phyloP scores from a whole-genome alignment of 2,888 invertebrate species.

The Schrankia costaestrigalis region DNA sequence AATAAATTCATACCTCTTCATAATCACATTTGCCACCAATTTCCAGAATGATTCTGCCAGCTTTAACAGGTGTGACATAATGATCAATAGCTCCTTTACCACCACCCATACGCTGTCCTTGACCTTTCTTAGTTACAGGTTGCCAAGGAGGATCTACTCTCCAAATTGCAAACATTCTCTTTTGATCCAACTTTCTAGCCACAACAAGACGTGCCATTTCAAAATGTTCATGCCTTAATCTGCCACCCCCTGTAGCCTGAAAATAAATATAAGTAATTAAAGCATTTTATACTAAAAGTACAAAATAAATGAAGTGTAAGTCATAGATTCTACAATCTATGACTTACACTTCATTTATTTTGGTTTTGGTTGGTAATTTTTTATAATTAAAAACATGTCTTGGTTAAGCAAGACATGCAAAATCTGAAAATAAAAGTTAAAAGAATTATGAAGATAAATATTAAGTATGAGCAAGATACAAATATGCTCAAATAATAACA shows the following conservation, averaged over 20 bases:
- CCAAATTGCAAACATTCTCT: slow-evolving; percentile 96
- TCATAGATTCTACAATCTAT: no score
- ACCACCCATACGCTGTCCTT: slow-evolving; percentile 96
- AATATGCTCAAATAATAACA: not conserved
- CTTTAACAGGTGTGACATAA: slow-evolving; percentile 95
- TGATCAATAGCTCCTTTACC: slow-evolving; percentile 97
- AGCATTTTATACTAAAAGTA: not conserved
- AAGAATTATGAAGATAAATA: no score
- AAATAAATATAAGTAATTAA: not conserved
- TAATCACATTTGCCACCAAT: slow-evolving; percentile 95
- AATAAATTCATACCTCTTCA: slow-evolving; percentile 87
- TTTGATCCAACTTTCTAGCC: slow-evolving; percentile 88
- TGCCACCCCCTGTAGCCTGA: slow-evolving; percentile 91
- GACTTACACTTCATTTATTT: no score
- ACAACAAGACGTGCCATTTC: slow-evolving; percentile 92
- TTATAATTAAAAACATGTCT: no score
- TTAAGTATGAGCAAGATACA: no score
- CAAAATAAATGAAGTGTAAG: no score
- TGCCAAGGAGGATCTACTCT: slow-evolving; percentile 98
- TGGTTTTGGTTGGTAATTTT: no score
- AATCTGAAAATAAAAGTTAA: no score
- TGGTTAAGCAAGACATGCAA: no score
- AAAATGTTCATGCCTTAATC: slow-evolving; percentile 89
- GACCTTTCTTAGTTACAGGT: slow-evolving; percentile 93
- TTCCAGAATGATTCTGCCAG: slow-evolving; percentile 95